Conservation (phyloP, 2,888 invertebrate species). For the Cremastinae sp. region DNA sequence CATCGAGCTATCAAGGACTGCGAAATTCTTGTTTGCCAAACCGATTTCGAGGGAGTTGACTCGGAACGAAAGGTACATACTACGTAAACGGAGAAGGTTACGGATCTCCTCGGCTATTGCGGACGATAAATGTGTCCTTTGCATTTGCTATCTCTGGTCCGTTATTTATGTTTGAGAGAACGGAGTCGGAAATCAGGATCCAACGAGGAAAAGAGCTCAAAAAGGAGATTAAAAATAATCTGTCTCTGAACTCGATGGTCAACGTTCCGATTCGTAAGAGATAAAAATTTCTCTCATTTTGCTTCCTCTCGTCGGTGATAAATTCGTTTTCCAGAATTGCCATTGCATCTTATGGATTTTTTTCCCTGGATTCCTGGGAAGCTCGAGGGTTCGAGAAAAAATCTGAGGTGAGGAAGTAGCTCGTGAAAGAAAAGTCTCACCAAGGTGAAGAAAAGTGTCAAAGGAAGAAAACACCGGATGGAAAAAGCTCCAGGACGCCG, state of each 20-base stretch:
- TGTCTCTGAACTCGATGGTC: no score
- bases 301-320: no score
- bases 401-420: no score
- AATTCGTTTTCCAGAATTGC: no score
- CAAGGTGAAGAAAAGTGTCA: conserved; percentile 43
- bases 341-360: no score
- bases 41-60: conserved; percentile 50
- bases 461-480: no score
- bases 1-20: conserved; percentile 45
- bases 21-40: conserved; percentile 60
- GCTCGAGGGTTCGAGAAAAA: no score
- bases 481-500: no score
- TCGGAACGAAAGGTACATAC: conserved; percentile 46
- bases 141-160: conserved; percentile 29
- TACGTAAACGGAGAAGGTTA: conserved; percentile 8
- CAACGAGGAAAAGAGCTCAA: not conserved
- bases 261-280: no score
- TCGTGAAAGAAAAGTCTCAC: conserved; percentile 11
- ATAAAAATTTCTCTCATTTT: no score
- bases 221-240: not conserved
- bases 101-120: conserved; percentile 6
- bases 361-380: no score
- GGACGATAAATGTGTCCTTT: conserved; percentile 28
- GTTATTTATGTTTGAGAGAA: not conserved
- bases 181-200: not conserved